These are phyloP conservation scores for Elephas maximus DNA, from an alignment of 2,113 vertebrate species.

Conservation along the genomic window DNA sequence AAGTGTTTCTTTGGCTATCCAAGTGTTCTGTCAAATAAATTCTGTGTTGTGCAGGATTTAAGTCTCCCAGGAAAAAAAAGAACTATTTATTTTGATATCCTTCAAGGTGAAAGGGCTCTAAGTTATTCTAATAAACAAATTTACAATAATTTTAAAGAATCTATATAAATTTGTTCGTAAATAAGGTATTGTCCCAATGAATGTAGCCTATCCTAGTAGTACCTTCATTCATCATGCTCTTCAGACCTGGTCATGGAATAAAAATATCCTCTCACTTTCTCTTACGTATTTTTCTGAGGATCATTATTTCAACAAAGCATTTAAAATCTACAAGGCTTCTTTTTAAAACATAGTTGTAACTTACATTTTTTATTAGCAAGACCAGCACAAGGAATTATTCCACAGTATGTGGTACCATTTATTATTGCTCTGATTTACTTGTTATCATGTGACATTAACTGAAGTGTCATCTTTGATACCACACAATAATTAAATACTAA, in stretches of 20 bases:
- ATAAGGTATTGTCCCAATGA: neutral
- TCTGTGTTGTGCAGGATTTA: neutral
- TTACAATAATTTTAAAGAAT: neutral
- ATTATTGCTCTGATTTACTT: neutral
- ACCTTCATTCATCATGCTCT: neutral
- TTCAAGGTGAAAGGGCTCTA: neutral
- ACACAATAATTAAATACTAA: slow-evolving; percentile 74
- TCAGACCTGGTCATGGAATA: neutral
- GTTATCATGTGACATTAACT: slow-evolving; percentile 3
- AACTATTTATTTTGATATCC: slow-evolving; percentile 9
- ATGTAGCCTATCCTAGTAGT: neutral
- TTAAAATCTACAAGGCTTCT: neutral
- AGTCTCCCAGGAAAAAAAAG: neutral
- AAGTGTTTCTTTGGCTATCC: neutral
- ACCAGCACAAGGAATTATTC: neutral
- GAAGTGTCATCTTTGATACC: slow-evolving; percentile 13
- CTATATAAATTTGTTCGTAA: neutral
- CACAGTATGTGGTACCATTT: neutral
- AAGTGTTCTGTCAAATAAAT: neutral
- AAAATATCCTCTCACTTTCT: neutral
- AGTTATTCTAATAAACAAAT: neutral
- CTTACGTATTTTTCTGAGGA: neutral
- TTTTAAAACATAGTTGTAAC: neutral
- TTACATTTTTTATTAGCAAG: neutral
- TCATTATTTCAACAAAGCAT: neutral